Conservation (phyloP, 2,113 vertebrate species). For the Hyperopisus bebe region DNA sequence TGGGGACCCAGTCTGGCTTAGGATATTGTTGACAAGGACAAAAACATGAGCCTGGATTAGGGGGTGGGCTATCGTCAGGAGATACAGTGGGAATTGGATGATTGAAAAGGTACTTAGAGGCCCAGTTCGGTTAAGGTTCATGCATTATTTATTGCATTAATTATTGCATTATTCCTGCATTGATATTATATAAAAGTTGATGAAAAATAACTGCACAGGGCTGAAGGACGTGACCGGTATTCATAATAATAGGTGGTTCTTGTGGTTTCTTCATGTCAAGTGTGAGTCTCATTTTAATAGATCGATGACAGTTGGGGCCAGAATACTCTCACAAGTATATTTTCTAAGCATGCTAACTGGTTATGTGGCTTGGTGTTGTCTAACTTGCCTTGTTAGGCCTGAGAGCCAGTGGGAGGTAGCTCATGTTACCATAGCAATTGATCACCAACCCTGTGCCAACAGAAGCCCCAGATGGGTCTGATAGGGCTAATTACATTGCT, state of each 20-base stretch:
- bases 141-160: background rate
- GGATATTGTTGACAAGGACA: background rate
- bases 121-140: background rate
- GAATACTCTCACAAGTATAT: background rate
- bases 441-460: background rate
- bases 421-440: background rate
- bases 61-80: background rate
- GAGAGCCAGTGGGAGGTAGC: background rate
- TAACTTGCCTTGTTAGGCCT: background rate
- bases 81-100: background rate
- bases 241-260: background rate
- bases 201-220: background rate
- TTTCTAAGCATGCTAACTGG: background rate
- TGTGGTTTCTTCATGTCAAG: background rate
- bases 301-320: background rate
- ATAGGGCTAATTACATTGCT: slow-evolving; percentile 10
- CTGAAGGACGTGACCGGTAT: background rate
- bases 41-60: background rate
- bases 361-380: background rate
- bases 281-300: background rate
- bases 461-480: background rate
- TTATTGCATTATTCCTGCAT: background rate
- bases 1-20: background rate
- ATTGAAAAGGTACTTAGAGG: background rate
- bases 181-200: slow-evolving; percentile 1